Conservation (phyloP, 2,888 invertebrate species). For the Seira ritae region DNA sequence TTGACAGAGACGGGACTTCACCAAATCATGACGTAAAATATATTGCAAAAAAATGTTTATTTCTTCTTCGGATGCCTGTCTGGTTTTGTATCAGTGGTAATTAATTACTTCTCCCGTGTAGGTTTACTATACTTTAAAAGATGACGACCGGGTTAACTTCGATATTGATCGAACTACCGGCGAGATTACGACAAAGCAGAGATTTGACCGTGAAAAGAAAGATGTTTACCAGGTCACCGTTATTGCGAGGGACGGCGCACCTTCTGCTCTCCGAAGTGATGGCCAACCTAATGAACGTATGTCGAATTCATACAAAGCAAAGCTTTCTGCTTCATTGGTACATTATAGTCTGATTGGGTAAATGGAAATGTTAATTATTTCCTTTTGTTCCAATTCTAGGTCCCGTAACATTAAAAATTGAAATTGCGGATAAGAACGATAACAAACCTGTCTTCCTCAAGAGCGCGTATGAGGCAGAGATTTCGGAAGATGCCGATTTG, state of each 20-base stretch:
- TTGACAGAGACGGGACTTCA: slow-evolving; percentile 90
- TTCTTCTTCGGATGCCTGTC: neutral
- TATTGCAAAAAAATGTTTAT: slow-evolving; percentile 2
- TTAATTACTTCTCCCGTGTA: slow-evolving; percentile 68
- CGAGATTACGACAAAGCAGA: slow-evolving; percentile 87
- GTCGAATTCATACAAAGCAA: neutral
- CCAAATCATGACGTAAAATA: slow-evolving; percentile 83
- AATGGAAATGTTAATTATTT: slow-evolving; percentile 2
- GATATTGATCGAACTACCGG: slow-evolving; percentile 90
- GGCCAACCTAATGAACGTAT: slow-evolving; percentile 83
- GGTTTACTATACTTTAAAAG: slow-evolving; percentile 84
- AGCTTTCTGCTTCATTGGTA: too few relatives aligned
- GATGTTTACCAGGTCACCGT: slow-evolving; percentile 93
- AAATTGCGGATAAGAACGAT: slow-evolving; percentile 97
- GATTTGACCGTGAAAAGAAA: slow-evolving; percentile 90
- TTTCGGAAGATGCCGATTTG: slow-evolving; percentile 85
- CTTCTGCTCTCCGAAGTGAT: slow-evolving; percentile 82
- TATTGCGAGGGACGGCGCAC: slow-evolving; percentile 92
- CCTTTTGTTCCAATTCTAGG: slow-evolving; percentile 75
- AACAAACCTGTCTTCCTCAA: slow-evolving; percentile 92
- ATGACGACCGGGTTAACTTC: slow-evolving; percentile 83
- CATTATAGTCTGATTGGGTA: neutral
- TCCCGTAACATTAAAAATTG: slow-evolving; percentile 90
- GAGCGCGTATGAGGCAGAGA: slow-evolving; percentile 77
- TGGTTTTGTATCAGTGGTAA: neutral